Evolutionary conservation across 2,888 invertebrate genomes (phyloP).

Genomic region (Neocrepidodera transversa): DNA sequence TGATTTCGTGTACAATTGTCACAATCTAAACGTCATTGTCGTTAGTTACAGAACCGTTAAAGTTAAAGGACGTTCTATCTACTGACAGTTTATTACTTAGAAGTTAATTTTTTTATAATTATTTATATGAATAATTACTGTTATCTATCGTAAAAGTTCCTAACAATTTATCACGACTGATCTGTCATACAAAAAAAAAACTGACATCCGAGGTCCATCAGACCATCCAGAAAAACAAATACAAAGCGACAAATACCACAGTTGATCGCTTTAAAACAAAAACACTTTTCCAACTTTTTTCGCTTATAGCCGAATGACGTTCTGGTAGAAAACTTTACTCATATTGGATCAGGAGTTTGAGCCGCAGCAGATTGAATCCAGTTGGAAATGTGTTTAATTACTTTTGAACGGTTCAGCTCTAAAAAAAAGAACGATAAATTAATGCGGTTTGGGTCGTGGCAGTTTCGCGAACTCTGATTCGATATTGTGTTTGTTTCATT

Average conservation of each 20-base stretch:
- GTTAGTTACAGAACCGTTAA: no score
- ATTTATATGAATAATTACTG: no score
- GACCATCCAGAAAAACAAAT: not conserved
- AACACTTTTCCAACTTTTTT: not conserved
- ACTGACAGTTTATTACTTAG: no score
- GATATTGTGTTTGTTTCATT: not conserved
- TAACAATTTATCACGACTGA: no score
- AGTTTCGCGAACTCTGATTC: slow-evolving; percentile 4
- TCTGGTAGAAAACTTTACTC: not conserved
- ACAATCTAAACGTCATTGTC: no score
- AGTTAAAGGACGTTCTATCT: no score
- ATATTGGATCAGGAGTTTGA: slow-evolving; percentile 5
- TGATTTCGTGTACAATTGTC: no score
- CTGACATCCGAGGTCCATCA: no score
- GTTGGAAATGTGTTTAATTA: slow-evolving; percentile 1
- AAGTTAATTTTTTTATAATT: no score
- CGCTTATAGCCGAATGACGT: not conserved
- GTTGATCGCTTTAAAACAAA: not conserved
- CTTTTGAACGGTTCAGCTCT: slow-evolving; percentile 2
- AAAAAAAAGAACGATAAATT: slow-evolving; percentile 5
- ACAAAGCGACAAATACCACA: not conserved
- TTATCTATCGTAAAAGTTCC: no score
- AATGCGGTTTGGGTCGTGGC: not conserved
- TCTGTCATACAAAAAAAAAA: no score
- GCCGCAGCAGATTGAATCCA: slow-evolving; percentile 6